Evolutionary conservation across 92 coral and sea anemone species (phyloP), one percentile per base, ranked within the genome.

Genomic region (Actinostola sp.): DNA sequence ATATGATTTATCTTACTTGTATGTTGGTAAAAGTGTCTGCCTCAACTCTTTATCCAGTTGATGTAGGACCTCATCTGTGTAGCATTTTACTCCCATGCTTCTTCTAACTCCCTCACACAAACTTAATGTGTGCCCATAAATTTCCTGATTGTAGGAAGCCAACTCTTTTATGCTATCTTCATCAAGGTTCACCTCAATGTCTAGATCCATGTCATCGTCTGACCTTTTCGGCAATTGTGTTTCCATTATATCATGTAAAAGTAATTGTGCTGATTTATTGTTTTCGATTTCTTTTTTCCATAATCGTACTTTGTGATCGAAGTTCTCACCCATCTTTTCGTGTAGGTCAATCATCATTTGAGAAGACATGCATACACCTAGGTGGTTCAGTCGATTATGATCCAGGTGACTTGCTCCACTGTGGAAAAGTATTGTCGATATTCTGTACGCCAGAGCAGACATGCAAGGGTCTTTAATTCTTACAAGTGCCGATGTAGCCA

Each of bases 221-320:
- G 67, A 21, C 26, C 50, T 53, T 42, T 20, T 13, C 24, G 50
- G 73, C 8, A 50, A 5, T 27, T 75, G 64, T 24, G 15, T 61
- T 30, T 33, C 42, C 19, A 75, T 58, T 4, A 11, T 11, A 45
- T 75, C 81, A 8, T 49, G 23, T 12, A 75, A 30, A 10, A 75
- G 32, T 21, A 63, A 43, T 43, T 30, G 15, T n/a, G 51, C 39
- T 0, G 66, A 75, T 25, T 38, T 63, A 45, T 75, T 75, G n/a
- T 46, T 63, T 57, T 75, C 81, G 34, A 75, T 64, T 28, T 70
- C 15, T 36, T 43, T 39, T 41, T 75, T 75, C 81, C 81, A 75
- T 12, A 42, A 61, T 30, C 16, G 10, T 21, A 48, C 61, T 28
- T 62, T 63, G 41, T 17, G 30, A 35, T 61, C 81, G 4, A 36